Conservation (phyloP, 2,113 vertebrate species). For the Grammomys dolichurus region DNA sequence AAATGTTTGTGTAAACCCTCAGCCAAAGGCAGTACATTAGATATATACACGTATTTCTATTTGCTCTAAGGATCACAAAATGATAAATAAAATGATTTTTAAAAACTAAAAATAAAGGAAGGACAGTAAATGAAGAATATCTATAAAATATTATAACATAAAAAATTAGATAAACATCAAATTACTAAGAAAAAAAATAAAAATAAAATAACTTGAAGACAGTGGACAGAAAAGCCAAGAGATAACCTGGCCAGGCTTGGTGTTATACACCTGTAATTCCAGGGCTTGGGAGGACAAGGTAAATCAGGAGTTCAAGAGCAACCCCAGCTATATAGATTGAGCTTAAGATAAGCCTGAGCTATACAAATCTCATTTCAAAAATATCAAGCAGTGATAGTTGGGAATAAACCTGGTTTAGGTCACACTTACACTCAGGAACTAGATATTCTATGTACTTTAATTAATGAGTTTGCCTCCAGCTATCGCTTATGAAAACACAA, state of each 20-base stretch:
- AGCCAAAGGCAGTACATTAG: neutral
- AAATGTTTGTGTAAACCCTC: no score
- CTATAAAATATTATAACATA: constrained; percentile 23
- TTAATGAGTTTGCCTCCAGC: neutral
- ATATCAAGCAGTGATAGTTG: neutral
- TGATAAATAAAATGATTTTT: neutral
- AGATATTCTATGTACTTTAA: neutral
- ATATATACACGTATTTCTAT: neutral
- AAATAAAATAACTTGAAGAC: constrained; percentile 8
- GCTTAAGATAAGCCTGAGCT: neutral
- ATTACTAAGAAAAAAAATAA: neutral
- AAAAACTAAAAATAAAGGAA: constrained; percentile 13
- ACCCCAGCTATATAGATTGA: neutral
- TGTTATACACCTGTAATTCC: neutral
- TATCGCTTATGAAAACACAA: neutral
- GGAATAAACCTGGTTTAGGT: neutral
- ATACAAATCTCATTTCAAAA: neutral
- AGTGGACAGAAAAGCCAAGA: neutral
- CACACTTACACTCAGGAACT: neutral
- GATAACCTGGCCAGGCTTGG: neutral
- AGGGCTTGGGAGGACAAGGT: neutral
- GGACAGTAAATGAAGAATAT: neutral
- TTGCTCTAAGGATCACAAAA: neutral
- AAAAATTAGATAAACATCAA: constrained; percentile 33
- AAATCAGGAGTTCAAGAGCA: neutral